Evolutionary conservation across 2,888 invertebrate genomes (phyloP), one percentile per base, ranked within the genome.

Genomic region (Drosophila multiciliata): DNA sequence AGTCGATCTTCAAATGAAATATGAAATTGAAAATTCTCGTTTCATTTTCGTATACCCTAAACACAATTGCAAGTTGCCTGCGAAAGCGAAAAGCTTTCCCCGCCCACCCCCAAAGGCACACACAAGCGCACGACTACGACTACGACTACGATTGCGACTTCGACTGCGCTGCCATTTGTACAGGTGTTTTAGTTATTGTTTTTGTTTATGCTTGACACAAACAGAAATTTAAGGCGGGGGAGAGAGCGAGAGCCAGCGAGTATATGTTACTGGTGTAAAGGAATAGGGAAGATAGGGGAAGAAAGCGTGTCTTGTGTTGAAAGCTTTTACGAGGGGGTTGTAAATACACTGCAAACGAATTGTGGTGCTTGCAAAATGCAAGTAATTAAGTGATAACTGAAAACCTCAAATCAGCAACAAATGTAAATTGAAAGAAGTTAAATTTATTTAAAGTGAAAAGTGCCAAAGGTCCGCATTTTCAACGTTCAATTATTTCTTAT

Each of bases 1-100:
- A 85, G 82, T 82, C 85, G 82, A 89, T 80, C 88, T 81, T 87
- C 81, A 80, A 90, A 90, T 90, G 88, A 87, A 84, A 60, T 49
- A 50, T 74, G 45, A 45, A 75, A 74, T 79, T 83, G 80, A 66
- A 89, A 89, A 81, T 80, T 78, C 73, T 75, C 62, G 40, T 65
- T 63, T 50, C 64, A 64, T 66, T 78, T 83, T 87, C 45, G 73
- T 81, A 23, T 57, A 69, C 45, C 69, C 70, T 57, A 73, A 82
- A 73, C 73, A 71, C 73, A 67, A 84, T 79, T 83, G 72, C 67
- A 80, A 72, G 73, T 59, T 45, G 66, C 53, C 67, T 55, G 50
- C 65, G 57, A 69, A 85, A 64, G 45, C 55, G 55, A 60, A 50
- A 83, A 84, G 89, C 89, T 89, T 88, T 88, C 48, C 75, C 75